Evolutionary conservation across 2,888 invertebrate species (phyloP).

Genomic region (Epiblema foenella): DNA sequence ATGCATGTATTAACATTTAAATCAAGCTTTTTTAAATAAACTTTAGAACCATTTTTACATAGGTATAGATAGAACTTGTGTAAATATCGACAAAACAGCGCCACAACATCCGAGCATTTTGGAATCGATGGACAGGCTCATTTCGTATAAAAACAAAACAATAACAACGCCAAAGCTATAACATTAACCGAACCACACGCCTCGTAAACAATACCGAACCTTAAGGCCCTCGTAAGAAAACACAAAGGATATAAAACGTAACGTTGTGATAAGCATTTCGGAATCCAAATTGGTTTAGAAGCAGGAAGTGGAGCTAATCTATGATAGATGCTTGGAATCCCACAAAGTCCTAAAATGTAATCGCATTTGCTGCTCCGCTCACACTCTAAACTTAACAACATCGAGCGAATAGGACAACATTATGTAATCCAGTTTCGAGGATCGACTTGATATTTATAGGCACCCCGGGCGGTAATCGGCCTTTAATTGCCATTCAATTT

Average conservation of each 20-base stretch:
- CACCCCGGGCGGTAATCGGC: constrained; percentile 34
- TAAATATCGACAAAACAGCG: constrained; percentile 1
- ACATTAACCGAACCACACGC: constrained; percentile 19
- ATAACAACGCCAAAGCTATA: constrained; percentile 18
- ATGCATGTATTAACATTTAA: not conserved
- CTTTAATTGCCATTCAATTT: constrained; percentile 38
- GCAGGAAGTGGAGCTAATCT: constrained; percentile 44
- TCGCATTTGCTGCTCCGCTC: constrained; percentile 9
- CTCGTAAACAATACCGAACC: constrained; percentile 8
- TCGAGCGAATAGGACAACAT: not conserved
- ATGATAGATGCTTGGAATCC: constrained; percentile 37
- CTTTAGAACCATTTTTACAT: not conserved
- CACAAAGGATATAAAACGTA: constrained; percentile 29
- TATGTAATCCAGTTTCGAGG: not conserved
- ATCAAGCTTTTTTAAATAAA: not conserved
- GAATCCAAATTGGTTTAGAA: constrained; percentile 40
- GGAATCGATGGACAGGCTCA: constrained; percentile 11
- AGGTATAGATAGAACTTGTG: not conserved
- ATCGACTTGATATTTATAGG: constrained; percentile 36
- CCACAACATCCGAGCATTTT: constrained; percentile 21
- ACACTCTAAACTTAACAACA: not conserved
- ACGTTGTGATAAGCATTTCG: constrained; percentile 40
- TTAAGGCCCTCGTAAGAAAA: constrained; percentile 1
- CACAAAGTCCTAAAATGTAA: constrained; percentile 16
- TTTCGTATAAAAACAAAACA: constrained; percentile 28